phyloP scores from a whole-genome alignment of 2,888 invertebrate species.

The Agriopis marginaria region DNA sequence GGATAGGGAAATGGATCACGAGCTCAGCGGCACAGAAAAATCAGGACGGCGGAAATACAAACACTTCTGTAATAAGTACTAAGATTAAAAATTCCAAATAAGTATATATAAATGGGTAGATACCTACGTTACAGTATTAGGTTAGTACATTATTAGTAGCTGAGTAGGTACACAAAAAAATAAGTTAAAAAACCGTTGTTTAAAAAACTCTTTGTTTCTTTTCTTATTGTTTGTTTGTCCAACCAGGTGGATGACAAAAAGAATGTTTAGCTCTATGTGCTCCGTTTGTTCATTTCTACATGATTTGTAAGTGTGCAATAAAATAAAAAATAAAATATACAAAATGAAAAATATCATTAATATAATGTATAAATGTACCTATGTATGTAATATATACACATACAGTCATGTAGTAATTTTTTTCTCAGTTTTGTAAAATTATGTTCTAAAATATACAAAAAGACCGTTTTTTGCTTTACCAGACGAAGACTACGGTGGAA shows the following conservation, averaged over 20 bases:
- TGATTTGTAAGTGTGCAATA: not conserved
- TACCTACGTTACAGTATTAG: not conserved
- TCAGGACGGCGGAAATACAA: constrained; percentile 11
- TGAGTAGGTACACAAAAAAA: too few relatives aligned
- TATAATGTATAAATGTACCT: too few relatives aligned
- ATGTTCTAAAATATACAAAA: not conserved
- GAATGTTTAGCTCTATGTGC: not conserved
- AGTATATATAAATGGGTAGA: not conserved
- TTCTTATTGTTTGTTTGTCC: too few relatives aligned
- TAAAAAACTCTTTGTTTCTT: too few relatives aligned
- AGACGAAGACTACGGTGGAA: not conserved
- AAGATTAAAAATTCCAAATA: not conserved
- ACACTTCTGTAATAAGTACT: not conserved
- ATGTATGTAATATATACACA: too few relatives aligned
- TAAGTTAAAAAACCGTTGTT: too few relatives aligned
- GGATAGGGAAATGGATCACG: constrained; percentile 27
- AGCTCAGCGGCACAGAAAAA: constrained; percentile 18
- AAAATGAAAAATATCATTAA: too few relatives aligned
- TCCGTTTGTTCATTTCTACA: not conserved
- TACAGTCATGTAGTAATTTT: too few relatives aligned
- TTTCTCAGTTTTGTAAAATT: too few relatives aligned
- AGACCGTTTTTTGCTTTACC: not conserved
- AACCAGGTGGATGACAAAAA: too few relatives aligned
- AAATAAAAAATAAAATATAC: too few relatives aligned
- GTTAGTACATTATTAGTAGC: too few relatives aligned